Percentiles rank a stretch among this genome's conserved stretches.
These are phyloP conservation scores for Invenusta paracnida DNA, from an alignment of 2,888 invertebrate species.

Conservation along the genomic window DNA sequence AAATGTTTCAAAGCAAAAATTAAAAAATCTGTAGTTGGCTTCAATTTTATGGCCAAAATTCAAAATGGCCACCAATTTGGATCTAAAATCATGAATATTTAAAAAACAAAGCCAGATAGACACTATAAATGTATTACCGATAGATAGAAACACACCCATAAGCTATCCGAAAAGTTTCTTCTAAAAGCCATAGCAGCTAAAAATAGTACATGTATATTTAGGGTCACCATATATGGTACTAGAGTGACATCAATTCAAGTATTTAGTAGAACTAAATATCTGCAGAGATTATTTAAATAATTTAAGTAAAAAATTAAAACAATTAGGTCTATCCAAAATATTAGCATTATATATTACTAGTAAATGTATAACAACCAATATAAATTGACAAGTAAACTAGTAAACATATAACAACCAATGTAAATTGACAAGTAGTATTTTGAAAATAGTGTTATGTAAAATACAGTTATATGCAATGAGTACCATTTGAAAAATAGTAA, in stretches of 20 bases:
- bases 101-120: conserved; percentile 22
- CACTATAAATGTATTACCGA: conserved; percentile 24
- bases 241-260: not conserved
- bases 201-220: not conserved
- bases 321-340: not conserved
- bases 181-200: not conserved
- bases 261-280: not conserved
- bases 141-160: conserved; percentile 25
- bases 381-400: no score
- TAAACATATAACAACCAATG: no score
- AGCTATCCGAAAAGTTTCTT: not conserved
- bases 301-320: not conserved
- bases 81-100: conserved; percentile 23
- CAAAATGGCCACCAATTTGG: conserved; percentile 23
- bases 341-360: no score
- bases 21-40: conserved; percentile 29
- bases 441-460: no score
- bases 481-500: no score
- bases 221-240: not conserved
- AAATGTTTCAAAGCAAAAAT: conserved; percentile 26
- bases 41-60: conserved; percentile 29
- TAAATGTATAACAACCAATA: no score
- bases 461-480: no score
- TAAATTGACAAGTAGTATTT: no score
- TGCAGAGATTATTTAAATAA: not conserved